A percentile compares a stretch with the other conserved stretches of the same genome.
phyloP scores from a whole-genome alignment of 1,140 invertebrate species.

The Hermetia illucens region DNA sequence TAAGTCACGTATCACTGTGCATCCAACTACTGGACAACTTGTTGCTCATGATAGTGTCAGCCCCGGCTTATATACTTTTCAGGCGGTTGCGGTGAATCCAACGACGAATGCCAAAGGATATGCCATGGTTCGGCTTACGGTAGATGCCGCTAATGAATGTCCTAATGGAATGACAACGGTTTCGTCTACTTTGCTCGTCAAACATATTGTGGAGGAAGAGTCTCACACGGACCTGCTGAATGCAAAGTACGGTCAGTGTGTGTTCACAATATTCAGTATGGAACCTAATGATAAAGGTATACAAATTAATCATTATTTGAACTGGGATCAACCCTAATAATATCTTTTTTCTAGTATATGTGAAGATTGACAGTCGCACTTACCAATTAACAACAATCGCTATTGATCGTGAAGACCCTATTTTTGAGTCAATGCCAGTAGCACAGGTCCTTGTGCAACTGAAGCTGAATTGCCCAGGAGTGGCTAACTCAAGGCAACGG shows the following conservation, averaged over 20 bases:
- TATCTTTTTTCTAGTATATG: not conserved
- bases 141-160: not conserved
- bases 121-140: no score
- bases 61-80: no score
- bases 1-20: no score
- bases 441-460: constrained; percentile 4
- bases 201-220: not conserved
- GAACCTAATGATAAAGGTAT: constrained; percentile 3
- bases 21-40: no score
- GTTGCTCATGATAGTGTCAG: no score
- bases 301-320: not conserved
- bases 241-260: not conserved
- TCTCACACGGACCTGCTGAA: not conserved
- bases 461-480: not conserved
- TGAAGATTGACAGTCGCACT: not conserved
- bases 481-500: not conserved
- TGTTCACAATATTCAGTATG: not conserved
- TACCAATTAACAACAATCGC: not conserved
- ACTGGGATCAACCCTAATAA: not conserved
- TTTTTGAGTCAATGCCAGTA: not conserved
- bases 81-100: no score
- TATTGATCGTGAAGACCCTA: constrained; percentile 1
- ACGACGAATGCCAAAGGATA: no score
- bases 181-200: not conserved
- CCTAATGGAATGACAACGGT: constrained; percentile 1